phyloP scores from a whole-genome alignment of 2,888 invertebrate genomes.

The Zootermopsis nevadensis region DNA sequence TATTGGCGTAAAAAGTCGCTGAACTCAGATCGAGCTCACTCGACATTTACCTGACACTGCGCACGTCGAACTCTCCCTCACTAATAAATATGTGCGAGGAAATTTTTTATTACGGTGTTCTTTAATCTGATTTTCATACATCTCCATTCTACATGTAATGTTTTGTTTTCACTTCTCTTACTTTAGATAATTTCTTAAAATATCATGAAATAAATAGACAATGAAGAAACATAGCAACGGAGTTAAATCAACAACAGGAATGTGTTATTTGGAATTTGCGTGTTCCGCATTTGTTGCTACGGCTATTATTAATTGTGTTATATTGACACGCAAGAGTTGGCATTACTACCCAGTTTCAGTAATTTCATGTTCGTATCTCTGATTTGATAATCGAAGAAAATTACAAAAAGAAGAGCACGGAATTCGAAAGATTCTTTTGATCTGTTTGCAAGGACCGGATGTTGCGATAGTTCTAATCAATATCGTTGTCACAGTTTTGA shows the following conservation, averaged over 20 bases:
- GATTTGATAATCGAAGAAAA: too few relatives aligned
- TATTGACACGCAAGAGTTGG: too few relatives aligned
- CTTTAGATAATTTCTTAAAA: background rate
- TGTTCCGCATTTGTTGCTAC: too few relatives aligned
- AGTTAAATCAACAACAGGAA: background rate
- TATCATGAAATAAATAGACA: background rate
- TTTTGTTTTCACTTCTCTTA: background rate
- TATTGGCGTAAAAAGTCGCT: background rate
- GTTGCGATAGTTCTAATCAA: background rate
- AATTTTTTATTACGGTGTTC: background rate
- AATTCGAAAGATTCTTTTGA: background rate
- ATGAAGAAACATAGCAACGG: background rate
- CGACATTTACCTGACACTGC: background rate
- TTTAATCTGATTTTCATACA: background rate
- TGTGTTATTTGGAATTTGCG: too few relatives aligned
- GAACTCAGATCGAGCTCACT: background rate
- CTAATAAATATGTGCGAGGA: background rate
- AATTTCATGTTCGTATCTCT: too few relatives aligned
- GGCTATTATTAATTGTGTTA: too few relatives aligned
- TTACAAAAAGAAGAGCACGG: too few relatives aligned
- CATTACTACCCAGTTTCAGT: too few relatives aligned
- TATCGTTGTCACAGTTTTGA: background rate
- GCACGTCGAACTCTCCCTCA: background rate
- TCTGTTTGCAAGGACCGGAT: background rate
- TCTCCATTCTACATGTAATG: background rate